Percentiles rank a stretch among this genome's conserved stretches.
Evolutionary conservation across 2,888 invertebrate genomes (phyloP).

Genomic region (Adelognathus sp.): DNA sequence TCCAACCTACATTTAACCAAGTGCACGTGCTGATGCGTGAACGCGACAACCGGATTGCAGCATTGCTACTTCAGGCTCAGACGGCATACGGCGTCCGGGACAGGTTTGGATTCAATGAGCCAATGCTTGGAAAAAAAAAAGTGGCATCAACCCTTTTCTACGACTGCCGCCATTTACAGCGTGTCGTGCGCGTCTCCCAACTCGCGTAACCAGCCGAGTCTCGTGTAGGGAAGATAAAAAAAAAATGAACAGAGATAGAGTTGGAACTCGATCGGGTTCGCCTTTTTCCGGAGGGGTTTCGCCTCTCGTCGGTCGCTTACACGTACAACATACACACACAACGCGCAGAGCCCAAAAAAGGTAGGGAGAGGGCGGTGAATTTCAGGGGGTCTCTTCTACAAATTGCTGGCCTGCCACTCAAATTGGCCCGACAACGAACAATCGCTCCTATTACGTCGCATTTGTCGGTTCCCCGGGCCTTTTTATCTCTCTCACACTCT

Average conservation of each 20-base stretch:
- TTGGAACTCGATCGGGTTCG: conserved; percentile 64
- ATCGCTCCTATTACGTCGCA: conserved; percentile 79
- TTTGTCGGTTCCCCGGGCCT: conserved; percentile 71
- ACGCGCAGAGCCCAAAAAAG: conserved; percentile 44
- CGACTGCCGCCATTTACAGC: conserved; percentile 61
- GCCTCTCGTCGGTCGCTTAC: conserved; percentile 41
- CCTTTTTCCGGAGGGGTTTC: conserved; percentile 70
- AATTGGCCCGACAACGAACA: conserved; percentile 80
- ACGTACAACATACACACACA: no score
- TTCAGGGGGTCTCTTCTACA: conserved; percentile 65
- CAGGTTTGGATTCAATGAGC: conserved; percentile 63
- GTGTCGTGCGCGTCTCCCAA: conserved; percentile 63
- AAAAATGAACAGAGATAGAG: conserved; percentile 40
- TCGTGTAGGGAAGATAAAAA: conserved; percentile 41
- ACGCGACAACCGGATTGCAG: conserved; percentile 45
- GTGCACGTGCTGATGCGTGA: conserved; percentile 21
- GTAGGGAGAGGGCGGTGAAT: conserved; percentile 51
- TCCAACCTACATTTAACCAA: conserved; percentile 6
- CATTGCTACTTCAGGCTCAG: conserved; percentile 22
- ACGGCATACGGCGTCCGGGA: conserved; percentile 71
- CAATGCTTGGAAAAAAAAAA: conserved; percentile 57
- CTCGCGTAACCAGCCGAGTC: conserved; percentile 9
- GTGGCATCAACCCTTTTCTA: conserved; percentile 67
- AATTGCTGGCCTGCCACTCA: conserved; percentile 79
- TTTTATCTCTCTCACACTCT: conserved; percentile 59